Percentiles rank a stretch among this genome's conserved stretches.
phyloP scores from a whole-genome alignment of 1,140 invertebrate species.

The Dermatophagoides farinae region DNA sequence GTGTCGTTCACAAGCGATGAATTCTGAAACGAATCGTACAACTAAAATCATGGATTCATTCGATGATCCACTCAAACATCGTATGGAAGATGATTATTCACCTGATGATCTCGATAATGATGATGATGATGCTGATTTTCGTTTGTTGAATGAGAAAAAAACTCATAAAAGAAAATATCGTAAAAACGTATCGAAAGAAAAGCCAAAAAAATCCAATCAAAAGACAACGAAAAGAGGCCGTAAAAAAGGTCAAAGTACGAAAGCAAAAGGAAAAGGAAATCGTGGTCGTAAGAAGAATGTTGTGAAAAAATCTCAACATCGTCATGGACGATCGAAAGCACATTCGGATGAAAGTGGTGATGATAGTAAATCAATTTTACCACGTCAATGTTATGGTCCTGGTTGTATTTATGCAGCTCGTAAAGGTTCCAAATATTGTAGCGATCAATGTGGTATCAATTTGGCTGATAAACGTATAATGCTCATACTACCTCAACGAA shows the following conservation, averaged over 20 bases:
- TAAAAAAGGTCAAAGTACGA: conserved; percentile 5
- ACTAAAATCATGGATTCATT: background rate
- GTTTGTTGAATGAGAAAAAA: background rate
- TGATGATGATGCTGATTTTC: conserved; percentile 11
- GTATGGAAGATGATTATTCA: background rate
- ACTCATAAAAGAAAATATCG: background rate
- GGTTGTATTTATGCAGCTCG: conserved; percentile 54
- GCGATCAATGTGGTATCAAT: conserved; percentile 72
- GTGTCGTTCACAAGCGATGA: conserved; percentile 47
- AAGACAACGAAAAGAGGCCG: background rate
- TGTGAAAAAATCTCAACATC: conserved; percentile 6
- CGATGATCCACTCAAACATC: background rate
- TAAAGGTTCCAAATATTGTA: conserved; percentile 80
- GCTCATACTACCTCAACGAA: conserved; percentile 62
- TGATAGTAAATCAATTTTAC: background rate
- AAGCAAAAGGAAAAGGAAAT: conserved; percentile 1
- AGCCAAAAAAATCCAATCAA: background rate
- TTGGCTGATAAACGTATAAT: conserved; percentile 48
- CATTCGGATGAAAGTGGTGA: background rate
- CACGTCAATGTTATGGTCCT: conserved; percentile 69
- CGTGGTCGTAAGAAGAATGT: background rate
- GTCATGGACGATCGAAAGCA: conserved; percentile 3
- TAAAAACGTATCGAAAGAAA: background rate
- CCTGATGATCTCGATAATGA: conserved; percentile 10
- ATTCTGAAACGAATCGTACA: conserved; percentile 44